These are phyloP conservation scores for Zygogramma bicolorata DNA, from an alignment of 2,888 invertebrate genomes.

Conservation along the genomic window DNA sequence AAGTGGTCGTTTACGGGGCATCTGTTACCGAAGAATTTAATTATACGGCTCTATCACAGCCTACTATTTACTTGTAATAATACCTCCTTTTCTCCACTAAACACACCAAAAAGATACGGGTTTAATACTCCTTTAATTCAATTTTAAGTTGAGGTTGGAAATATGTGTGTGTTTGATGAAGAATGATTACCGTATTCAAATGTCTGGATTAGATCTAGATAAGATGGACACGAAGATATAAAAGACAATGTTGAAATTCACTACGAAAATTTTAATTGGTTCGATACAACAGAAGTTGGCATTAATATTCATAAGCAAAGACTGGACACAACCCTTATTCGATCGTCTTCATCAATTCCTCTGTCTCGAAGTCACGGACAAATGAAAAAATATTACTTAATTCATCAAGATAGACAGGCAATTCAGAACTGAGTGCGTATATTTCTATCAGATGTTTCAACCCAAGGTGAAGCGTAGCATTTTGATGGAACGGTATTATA, in stretches of 20 bases:
- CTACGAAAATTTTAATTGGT: not conserved
- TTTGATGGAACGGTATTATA: no score
- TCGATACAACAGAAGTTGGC: not conserved
- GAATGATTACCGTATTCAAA: slow-evolving; percentile 34
- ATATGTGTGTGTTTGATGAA: slow-evolving; percentile 23
- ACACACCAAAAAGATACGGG: slow-evolving; percentile 46
- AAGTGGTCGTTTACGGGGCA: slow-evolving; percentile 49
- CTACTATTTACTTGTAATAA: slow-evolving; percentile 61
- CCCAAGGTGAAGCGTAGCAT: no score
- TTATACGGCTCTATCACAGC: slow-evolving; percentile 54
- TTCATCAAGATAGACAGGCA: not conserved
- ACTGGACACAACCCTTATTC: not conserved
- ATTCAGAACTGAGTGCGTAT: no score
- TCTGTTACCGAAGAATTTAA: slow-evolving; percentile 60
- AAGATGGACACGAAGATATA: slow-evolving; percentile 23
- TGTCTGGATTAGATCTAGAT: slow-evolving; percentile 9
- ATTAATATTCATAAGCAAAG: not conserved
- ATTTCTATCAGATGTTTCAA: no score
- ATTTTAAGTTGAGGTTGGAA: slow-evolving; percentile 49
- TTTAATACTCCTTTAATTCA: slow-evolving; percentile 50
- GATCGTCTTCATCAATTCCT: not conserved
- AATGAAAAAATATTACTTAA: not conserved
- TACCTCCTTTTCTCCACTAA: slow-evolving; percentile 60
- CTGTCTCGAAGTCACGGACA: not conserved
- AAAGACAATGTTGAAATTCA: slow-evolving; percentile 13